Base-by-base conservation (phyloP, 2,888 invertebrate genomes). In the Nysson spinosus region DNA sequence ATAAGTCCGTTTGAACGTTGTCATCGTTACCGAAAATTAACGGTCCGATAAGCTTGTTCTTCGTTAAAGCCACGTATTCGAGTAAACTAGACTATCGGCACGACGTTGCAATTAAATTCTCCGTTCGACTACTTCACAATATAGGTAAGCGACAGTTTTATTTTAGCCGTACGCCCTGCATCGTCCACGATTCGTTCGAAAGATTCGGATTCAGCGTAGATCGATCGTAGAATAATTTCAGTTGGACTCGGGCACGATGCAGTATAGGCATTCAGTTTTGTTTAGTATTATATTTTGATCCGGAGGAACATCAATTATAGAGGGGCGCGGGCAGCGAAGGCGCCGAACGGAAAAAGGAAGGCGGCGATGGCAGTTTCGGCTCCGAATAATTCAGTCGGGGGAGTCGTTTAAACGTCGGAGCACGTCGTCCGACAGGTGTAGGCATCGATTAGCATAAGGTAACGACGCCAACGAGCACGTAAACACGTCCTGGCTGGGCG, bases 391-490 rank as follows among this genome's bases (percentile, higher is more conserved):
- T 75, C 72, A 77, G 65, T 68, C 63, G 71, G 65, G 63, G 70
- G 72, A 66, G 72, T 69, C 75, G 72, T 75, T 79, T 77, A 69
- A 77, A 77, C 75, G 75, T 77, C 76, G 70, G 63, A 49, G 76
- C 76, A 71, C 70, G 74, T 72, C 66, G 73, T 64, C 43, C 65
- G 78, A 83, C 83, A 84, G 83, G 80, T 84, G 83, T 79, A 80
- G 78, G 71, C 74, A 78, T 79, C 79, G 83, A 83, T 83, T 83
- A 83, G 82, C 83, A 83, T 83, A 84, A 81, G 78, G 77, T 80
- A 83, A 83, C 78, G 83, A 82, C 75, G 74, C 73, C 66, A 74
- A 69, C 71, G 73, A 76, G 72, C 75, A 71, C 77, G 75, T 80
- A 81, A 81, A 82, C 77, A 78, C 77, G 75, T 78, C 69, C 61